Base-by-base conservation (phyloP, 2,888 invertebrate genomes). In the Ophion slaviceki region DNA sequence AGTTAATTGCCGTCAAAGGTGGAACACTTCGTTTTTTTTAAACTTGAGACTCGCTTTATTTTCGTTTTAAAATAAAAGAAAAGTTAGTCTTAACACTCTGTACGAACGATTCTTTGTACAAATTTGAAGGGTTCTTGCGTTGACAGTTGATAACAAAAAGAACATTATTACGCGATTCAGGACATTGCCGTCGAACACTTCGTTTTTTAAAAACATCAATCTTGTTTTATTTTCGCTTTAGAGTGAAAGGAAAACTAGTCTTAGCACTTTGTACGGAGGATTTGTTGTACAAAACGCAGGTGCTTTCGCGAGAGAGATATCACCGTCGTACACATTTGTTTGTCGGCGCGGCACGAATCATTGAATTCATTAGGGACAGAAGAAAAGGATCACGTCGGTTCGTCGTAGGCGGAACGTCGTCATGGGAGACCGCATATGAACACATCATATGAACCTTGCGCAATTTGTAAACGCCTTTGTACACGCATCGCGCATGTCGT, bases 321-420 rank as follows among this genome's bases (percentile, higher is more conserved):
- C 20, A 17, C 5, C 5, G 17, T 17, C 17, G 53, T 53, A 53
- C 53, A 17, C 53, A 53, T 53, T 53, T 53, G 28, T 70, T 14
- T 20, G 59, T n/a, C 57, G 32, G n/a, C 36, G 14, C 72, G 20
- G 28, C 28, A 72, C 32, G 32, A 57, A n/a, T 59, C 17, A 24
- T 57, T 59, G 11, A 59, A 36, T 72, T 36, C 53, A 59, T 72
- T 53, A 36, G 1, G 11, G 11, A n/a, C n/a, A 17, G 20, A n/a
- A 72, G 28, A 17, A 57, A 32, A 32, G 36, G 36, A 20, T 24
- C 61, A 8, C 11, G 8, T 36, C 10, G 53, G 47, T 7, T 28
- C 28, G 32, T 59, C 10, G 59, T 11, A 72, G 72, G 72, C 57
- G 36, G 36, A 36, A 17, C 53, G 53, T 53, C 53, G 53, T 53